Conservation (phyloP, 2,113 vertebrate genomes). For the Rhipidura dahli region DNA sequence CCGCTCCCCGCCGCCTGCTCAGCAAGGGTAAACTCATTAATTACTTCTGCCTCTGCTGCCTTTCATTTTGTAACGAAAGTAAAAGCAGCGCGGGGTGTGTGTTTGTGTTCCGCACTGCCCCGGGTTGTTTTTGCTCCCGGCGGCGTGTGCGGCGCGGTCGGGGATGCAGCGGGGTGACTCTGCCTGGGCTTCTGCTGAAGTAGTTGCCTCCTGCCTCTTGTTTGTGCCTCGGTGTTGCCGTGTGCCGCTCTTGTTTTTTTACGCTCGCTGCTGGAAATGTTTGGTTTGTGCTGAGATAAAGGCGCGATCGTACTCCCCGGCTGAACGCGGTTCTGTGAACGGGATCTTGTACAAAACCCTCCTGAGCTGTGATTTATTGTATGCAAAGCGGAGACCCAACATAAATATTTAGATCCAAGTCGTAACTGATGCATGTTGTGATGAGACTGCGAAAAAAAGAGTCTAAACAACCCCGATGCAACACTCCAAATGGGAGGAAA, state of each 20-base stretch:
- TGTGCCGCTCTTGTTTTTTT: not conserved
- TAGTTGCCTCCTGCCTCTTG: not conserved
- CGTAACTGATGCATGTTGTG: not conserved
- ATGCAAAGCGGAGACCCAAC: not conserved
- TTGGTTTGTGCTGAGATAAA: not conserved
- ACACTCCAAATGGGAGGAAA: not conserved
- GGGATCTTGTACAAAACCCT: not conserved
- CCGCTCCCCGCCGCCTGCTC: not conserved
- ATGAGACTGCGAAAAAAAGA: not conserved
- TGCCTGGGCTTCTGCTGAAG: not conserved
- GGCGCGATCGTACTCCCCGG: rapidly evolving
- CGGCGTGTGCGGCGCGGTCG: not conserved
- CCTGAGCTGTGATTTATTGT: not conserved
- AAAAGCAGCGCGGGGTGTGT: not conserved
- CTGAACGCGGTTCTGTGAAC: not conserved
- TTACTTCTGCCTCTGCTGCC: not conserved
- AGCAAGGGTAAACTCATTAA: rapidly evolving
- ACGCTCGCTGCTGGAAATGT: not conserved
- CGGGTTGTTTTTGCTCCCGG: not conserved
- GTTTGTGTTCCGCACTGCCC: not conserved
- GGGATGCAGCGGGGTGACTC: not conserved
- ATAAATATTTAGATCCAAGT: not conserved
- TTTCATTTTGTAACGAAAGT: not conserved
- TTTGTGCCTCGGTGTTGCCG: not conserved
- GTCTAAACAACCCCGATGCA: not conserved